Percentiles rank a stretch among this genome's conserved stretches.
phyloP scores from a whole-genome alignment of 2,113 vertebrate species.

The Buteo buteo region DNA sequence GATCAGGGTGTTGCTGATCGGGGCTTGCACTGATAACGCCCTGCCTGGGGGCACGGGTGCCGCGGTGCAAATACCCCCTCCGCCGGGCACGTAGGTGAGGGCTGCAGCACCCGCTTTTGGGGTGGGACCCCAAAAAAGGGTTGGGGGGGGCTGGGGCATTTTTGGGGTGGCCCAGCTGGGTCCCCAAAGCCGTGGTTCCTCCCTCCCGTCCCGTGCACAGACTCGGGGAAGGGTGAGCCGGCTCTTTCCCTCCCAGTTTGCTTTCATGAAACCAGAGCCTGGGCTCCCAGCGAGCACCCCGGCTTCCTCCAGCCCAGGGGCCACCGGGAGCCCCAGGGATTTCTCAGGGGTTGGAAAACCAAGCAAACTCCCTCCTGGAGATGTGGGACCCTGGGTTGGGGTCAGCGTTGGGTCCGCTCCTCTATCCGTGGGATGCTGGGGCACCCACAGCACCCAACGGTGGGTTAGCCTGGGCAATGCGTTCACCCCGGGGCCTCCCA shows the following conservation, averaged over 20 bases:
- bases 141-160: not conserved
- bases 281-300: not conserved
- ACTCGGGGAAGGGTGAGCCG: not conserved
- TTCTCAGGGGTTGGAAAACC: not conserved
- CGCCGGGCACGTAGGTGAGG: not conserved
- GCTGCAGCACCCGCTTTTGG: not conserved
- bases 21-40: not conserved
- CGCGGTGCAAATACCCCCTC: not conserved
- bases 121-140: not conserved
- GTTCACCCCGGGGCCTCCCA: fast-evolving
- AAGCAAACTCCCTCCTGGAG: not conserved
- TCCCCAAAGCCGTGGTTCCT: not conserved
- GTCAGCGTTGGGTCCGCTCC: not conserved
- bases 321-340: fast-evolving
- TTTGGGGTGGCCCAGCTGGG: not conserved
- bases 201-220: fast-evolving
- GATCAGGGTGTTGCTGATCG: not conserved
- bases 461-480: not conserved
- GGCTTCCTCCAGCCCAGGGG: not conserved
- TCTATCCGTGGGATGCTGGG: fast-evolving
- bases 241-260: not conserved
- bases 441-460: fast-evolving
- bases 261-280: not conserved
- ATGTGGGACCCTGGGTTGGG: not conserved
- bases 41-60: not conserved